phyloP scores from a whole-genome alignment of 1,140 invertebrate genomes.

The Trachelipus rathkii region DNA sequence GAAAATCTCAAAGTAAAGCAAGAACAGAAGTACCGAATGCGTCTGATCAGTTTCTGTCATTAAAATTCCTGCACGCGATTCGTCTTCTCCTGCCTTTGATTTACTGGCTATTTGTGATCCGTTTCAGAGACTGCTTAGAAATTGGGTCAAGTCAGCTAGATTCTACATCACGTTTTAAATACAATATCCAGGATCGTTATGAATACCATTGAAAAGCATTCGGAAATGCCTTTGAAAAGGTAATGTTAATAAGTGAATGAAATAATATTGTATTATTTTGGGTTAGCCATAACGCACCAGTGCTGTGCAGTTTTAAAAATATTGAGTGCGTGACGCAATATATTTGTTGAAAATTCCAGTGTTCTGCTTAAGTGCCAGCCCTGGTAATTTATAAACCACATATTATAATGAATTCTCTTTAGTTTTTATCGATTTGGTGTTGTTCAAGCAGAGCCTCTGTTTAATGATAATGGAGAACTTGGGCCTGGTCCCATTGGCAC shows the following conservation, averaged over 20 bases:
- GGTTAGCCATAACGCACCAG: too few species aligned
- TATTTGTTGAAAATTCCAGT: too few species aligned
- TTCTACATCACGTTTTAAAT: conserved; percentile 68
- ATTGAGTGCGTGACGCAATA: too few species aligned
- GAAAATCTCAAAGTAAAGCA: conserved; percentile 48
- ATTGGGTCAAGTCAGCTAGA: conserved; percentile 69
- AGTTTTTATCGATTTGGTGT: conserved; percentile 96
- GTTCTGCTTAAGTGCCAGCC: too few species aligned
- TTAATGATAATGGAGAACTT: conserved; percentile 64
- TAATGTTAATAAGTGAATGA: conserved; percentile 48
- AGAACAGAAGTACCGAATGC: conserved; percentile 46
- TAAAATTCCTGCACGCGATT: conserved; percentile 47
- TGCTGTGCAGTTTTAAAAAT: too few species aligned
- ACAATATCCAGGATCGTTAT: conserved; percentile 87
- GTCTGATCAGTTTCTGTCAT: conserved; percentile 44
- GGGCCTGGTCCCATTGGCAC: conserved; percentile 71
- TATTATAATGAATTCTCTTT: conserved; percentile 37
- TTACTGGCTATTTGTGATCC: conserved; percentile 61
- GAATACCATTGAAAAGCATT: conserved; percentile 91
- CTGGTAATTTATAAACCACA: too few species aligned
- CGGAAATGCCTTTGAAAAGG: conserved; percentile 97
- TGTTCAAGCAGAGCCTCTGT: conserved; percentile 79
- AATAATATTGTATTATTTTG: too few species aligned
- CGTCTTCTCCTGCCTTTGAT: conserved; percentile 56
- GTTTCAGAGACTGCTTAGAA: conserved; percentile 74